Evolutionary conservation across 2,888 invertebrate genomes (phyloP).

Genomic region (Pseudolycoriella hygida): DNA sequence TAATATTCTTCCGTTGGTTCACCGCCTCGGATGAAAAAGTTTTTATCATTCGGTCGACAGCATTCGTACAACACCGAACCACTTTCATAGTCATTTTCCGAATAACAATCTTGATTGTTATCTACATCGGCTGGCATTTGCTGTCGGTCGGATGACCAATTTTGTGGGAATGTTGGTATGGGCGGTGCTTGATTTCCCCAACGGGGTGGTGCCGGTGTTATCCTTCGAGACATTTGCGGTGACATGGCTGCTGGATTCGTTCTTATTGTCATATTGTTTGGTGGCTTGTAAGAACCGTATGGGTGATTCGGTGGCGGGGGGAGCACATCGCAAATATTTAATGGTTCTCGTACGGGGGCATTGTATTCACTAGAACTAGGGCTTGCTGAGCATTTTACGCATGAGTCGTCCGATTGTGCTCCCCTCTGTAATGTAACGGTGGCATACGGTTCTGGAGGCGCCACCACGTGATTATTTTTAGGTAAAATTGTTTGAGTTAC

Average conservation of each 20-base stretch:
- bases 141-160: constrained; percentile 13
- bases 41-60: constrained; percentile 14
- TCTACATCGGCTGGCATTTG: constrained; percentile 9
- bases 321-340: constrained; percentile 47
- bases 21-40: constrained; percentile 17
- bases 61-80: constrained; percentile 18
- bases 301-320: constrained; percentile 36
- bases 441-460: constrained; percentile 18
- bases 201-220: constrained; percentile 14
- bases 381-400: constrained; percentile 33
- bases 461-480: constrained; percentile 5
- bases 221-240: constrained; percentile 15
- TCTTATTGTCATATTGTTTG: constrained; percentile 18
- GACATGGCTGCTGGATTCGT: constrained; percentile 18
- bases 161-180: constrained; percentile 18
- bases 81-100: constrained; percentile 18
- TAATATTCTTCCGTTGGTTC: constrained; percentile 19
- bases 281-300: constrained; percentile 14
- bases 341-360: constrained; percentile 30
- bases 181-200: constrained; percentile 15
- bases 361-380: constrained; percentile 37
- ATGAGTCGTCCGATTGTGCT: constrained; percentile 35
- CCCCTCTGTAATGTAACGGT: constrained; percentile 20
- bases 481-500: constrained; percentile 10
- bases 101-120: constrained; percentile 10